A percentile compares a stretch with the other conserved stretches of the same genome.
Evolutionary conservation across 2,113 vertebrate species (phyloP).

Genomic region (Platycercus adscitus): DNA sequence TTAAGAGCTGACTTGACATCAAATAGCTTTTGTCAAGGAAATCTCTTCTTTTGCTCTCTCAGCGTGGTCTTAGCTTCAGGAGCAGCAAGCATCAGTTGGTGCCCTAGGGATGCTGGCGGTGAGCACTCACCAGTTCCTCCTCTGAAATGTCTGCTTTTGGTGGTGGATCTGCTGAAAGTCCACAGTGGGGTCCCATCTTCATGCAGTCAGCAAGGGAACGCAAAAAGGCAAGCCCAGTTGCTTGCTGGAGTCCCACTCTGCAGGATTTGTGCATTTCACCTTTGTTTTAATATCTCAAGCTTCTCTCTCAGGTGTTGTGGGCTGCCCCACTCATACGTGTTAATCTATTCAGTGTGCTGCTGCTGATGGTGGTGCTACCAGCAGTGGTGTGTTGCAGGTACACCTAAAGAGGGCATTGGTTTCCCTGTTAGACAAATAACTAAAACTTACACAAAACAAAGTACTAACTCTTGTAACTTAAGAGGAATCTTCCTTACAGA

Average conservation of each 20-base stretch:
- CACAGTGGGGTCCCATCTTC: neutral
- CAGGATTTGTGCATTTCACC: neutral
- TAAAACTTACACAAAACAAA: neutral
- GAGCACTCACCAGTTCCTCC: neutral
- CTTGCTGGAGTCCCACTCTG: fast-evolving
- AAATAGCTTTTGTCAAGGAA: neutral
- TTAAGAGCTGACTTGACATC: neutral
- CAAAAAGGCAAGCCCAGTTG: neutral
- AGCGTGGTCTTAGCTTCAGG: neutral
- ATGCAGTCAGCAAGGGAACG: neutral
- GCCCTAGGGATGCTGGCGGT: neutral
- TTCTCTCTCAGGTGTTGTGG: neutral
- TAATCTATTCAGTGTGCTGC: neutral
- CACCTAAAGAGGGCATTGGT: neutral
- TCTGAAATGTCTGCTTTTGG: neutral
- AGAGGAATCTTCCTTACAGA: neutral
- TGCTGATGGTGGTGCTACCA: neutral
- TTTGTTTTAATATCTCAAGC: neutral
- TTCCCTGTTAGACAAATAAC: neutral
- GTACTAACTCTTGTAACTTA: neutral
- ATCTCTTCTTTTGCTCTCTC: neutral
- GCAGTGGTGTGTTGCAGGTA: neutral
- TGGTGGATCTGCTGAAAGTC: neutral
- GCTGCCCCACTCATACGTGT: fast-evolving
- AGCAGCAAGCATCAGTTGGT: neutral